Base-by-base conservation (phyloP, 2,113 vertebrate genomes). In the Bufo bufo region DNA sequence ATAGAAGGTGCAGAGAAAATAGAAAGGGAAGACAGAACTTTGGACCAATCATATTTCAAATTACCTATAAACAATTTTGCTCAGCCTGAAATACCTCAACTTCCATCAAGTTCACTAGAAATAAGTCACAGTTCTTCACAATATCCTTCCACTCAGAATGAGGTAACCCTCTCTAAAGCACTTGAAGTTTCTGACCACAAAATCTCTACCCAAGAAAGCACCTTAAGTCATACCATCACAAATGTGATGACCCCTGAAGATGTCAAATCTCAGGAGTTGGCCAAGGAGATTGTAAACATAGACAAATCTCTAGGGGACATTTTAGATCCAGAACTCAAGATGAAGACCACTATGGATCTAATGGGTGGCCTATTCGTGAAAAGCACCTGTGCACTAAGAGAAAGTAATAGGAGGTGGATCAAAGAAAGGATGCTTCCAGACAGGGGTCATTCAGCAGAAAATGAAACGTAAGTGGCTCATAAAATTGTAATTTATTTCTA, bases 351-450 rank as follows among this genome's bases (percentile, higher is more conserved):
- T 0, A 94, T 98, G 89, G 97, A 99, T 85, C 92, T 99, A 49
- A 97, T 99, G 97, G 96, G 97, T 92, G 97, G 97, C 45, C 93
- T 98, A 82, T 99, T 99, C 91, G 94, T 95, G 4, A 90, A 92
- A 43, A 93, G 92, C 49, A 49, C 33, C 81, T 89, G 50, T 19
- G 74, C 92, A 72, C 91, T 93, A 91, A 95, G 93, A 78, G 94
- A 94, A 81, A 91, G 87, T 77, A 90, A 77, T 77, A 14, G 90
- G 1, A 92, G 88, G 90, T 92, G 92, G 92, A 92, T 92, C 91
- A 86, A 94, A 90, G 90, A n/a, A 0, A 93, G 96, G 90, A 94
- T 90, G 20, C 20, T 61, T 5, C 56, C 63, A 71, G 75, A 47
- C 83, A 90, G 49, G 50, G 23, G 50, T 0, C 89, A 3, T 0